Evolutionary conservation across 2,888 invertebrate genomes (phyloP), one percentile per base, ranked within the genome.

Genomic region (Lochmaea crataegi): DNA sequence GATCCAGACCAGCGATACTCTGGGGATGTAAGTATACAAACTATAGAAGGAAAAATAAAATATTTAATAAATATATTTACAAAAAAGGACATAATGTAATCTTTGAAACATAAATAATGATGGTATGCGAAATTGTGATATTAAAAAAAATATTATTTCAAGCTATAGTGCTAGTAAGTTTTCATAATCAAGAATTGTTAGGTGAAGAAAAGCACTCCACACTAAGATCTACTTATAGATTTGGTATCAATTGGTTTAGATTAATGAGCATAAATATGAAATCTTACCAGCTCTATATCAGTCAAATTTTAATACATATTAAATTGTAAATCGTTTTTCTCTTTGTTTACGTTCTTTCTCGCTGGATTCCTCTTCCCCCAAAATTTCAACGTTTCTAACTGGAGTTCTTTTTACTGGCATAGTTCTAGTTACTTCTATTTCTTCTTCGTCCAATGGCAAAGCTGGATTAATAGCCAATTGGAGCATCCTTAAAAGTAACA

Each of bases 401-500:
- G 92, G 91, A 78, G 89, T 89, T 78, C 90, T 84, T 77, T 91
- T 88, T 71, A 90, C 86, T 48, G 85, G 81, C 1, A 89, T 88
- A 2, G 89, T 88, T 22, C 89, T 88, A 65, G 89, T 87, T 0
- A 88, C 80, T 41, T 81, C 82, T 64, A 81, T 77, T 48, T 84
- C 85, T n/a, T 85, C 82, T 56, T 84, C 85, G 9, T 85, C 83
- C 2, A 85, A 45, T 3, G 81, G 88, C 73, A 88, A 83, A 63
- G 91, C 91, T 9, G 91, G 90, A 83, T 92, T 92, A 77, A 94
- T 92, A 0, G 93, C 93, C 72, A 94, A 83, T 82, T 93, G 91
- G 42, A 94, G 86, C 93, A 94, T 93, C 81, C 92, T 90, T 80
- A 93, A 84, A 10, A 94, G 85, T 51, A 94, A 85, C 82, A 93